Percentiles rank a stretch among this genome's conserved stretches.
phyloP scores from a whole-genome alignment of 1,140 invertebrate species.

The Sesamia nonagrioides region DNA sequence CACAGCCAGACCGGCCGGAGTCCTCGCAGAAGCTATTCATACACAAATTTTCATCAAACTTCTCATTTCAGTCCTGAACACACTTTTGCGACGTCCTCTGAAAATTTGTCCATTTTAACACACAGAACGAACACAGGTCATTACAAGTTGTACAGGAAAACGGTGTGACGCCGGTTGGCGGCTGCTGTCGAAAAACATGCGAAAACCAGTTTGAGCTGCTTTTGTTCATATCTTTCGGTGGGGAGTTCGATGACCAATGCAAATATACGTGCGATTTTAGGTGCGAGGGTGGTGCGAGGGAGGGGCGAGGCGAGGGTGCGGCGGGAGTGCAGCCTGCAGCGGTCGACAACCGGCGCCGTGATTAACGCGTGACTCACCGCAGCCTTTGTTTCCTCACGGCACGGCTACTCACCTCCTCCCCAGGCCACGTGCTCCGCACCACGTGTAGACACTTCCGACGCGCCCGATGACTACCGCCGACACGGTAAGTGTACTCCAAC shows the following conservation, averaged over 20 bases:
- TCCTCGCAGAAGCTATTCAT: not conserved
- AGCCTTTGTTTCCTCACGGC: conserved; percentile 66
- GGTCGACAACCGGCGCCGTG: conserved; percentile 76
- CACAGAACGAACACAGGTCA: conserved; percentile 26
- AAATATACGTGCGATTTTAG: conserved; percentile 75
- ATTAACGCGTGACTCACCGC: conserved; percentile 78
- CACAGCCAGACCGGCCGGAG: not conserved
- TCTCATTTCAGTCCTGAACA: conserved; percentile 23
- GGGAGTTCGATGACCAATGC: conserved; percentile 83
- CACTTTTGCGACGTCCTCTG: conserved; percentile 39
- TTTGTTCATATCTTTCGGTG: conserved; percentile 79
- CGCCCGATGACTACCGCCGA: conserved; percentile 80
- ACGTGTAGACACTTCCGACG: conserved; percentile 36
- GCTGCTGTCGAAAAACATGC: conserved; percentile 72
- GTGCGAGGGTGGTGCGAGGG: conserved; percentile 74
- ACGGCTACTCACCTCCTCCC: conserved; percentile 62
- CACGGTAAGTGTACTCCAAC: conserved; percentile 97
- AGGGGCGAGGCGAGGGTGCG: conserved; percentile 68
- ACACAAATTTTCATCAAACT: conserved; percentile 13
- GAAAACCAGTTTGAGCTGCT: conserved; percentile 83
- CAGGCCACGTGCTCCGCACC: conserved; percentile 63
- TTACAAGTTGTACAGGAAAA: conserved; percentile 71
- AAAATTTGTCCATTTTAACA: conserved; percentile 32
- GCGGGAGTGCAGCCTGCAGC: conserved; percentile 67
- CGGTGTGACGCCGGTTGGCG: conserved; percentile 68